Percentiles rank a stretch among this genome's conserved stretches.
phyloP scores from a whole-genome alignment of 2,888 invertebrate species.

The Macaria liturata region DNA sequence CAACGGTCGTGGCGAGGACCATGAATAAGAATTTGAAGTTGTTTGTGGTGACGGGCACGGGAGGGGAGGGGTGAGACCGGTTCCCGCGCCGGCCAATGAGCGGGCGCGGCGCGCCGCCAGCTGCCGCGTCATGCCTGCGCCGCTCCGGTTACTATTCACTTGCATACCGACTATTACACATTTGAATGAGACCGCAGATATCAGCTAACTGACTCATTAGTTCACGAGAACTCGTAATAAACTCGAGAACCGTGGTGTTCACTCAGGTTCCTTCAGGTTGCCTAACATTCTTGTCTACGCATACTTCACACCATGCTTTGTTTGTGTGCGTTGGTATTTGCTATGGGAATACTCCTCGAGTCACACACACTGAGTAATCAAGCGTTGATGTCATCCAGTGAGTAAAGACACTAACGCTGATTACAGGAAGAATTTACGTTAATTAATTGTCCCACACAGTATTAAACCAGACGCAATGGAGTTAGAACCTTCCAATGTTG shows the following conservation, averaged over 20 bases:
- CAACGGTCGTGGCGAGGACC: slow-evolving; percentile 77
- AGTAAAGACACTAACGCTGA: slow-evolving; percentile 21
- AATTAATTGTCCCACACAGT: slow-evolving; percentile 21
- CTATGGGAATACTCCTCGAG: slow-evolving; percentile 29
- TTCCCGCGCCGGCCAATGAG: slow-evolving; percentile 70
- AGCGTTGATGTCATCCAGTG: slow-evolving; percentile 44
- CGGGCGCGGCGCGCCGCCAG: slow-evolving; percentile 70
- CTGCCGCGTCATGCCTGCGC: slow-evolving; percentile 71
- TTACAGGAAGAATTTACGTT: slow-evolving; percentile 24
- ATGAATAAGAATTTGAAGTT: slow-evolving; percentile 82
- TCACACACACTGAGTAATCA: slow-evolving; percentile 32
- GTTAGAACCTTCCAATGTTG: slow-evolving; percentile 14
- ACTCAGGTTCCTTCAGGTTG: slow-evolving; percentile 33
- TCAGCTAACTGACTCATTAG: slow-evolving; percentile 55
- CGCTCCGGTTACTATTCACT: slow-evolving; percentile 60
- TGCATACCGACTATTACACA: slow-evolving; percentile 62
- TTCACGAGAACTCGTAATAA: slow-evolving; percentile 44
- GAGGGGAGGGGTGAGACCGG: slow-evolving; percentile 65
- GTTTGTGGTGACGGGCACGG: slow-evolving; percentile 59
- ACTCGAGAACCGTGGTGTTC: slow-evolving; percentile 34
- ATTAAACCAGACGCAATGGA: slow-evolving; percentile 7
- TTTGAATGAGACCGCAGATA: slow-evolving; percentile 69
- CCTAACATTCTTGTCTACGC: neutral
- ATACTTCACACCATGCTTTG: slow-evolving; percentile 21
- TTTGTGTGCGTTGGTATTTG: slow-evolving; percentile 47